Percentiles rank a stretch among this genome's conserved stretches.
Conservation (phyloP, 2,888 invertebrate species). For the Empis stercorea region DNA sequence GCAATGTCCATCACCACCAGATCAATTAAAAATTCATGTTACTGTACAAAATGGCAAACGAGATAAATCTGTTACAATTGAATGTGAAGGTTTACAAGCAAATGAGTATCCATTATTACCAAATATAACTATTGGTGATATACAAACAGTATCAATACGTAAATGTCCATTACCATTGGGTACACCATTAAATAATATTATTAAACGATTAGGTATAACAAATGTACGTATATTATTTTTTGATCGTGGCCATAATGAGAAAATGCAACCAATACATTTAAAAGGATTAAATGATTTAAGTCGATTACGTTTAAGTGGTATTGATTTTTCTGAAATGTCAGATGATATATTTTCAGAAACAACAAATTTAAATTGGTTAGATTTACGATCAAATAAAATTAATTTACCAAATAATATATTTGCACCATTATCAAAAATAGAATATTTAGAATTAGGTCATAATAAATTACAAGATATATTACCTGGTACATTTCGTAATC, state of each 20-base stretch:
- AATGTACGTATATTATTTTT: constrained; percentile 39
- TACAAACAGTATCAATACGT: constrained; percentile 26
- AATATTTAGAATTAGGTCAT: constrained; percentile 50
- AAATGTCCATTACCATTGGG: constrained; percentile 31
- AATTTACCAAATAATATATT: constrained; percentile 45
- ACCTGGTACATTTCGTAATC: constrained; percentile 46
- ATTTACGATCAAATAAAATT: constrained; percentile 46
- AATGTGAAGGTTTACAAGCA: not conserved
- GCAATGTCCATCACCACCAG: too few relatives aligned
- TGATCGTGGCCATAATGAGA: constrained; percentile 37
- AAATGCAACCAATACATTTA: constrained; percentile 45
- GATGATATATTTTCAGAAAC: constrained; percentile 48
- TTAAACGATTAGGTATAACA: constrained; percentile 29
- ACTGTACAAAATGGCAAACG: too few relatives aligned
- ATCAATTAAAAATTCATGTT: too few relatives aligned
- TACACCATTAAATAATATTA: constrained; percentile 35
- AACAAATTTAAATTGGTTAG: constrained; percentile 47
- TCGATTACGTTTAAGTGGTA: constrained; percentile 45
- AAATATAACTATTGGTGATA: constrained; percentile 24
- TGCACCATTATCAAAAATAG: constrained; percentile 42
- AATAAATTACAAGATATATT: constrained; percentile 52
- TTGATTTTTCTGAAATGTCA: constrained; percentile 46
- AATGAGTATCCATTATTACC: constrained; percentile 27
- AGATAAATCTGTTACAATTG: not conserved
- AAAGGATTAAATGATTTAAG: constrained; percentile 42